Evolutionary conservation across 1,140 invertebrate species (phyloP).

Genomic region (Panagrolaimus sp.): DNA sequence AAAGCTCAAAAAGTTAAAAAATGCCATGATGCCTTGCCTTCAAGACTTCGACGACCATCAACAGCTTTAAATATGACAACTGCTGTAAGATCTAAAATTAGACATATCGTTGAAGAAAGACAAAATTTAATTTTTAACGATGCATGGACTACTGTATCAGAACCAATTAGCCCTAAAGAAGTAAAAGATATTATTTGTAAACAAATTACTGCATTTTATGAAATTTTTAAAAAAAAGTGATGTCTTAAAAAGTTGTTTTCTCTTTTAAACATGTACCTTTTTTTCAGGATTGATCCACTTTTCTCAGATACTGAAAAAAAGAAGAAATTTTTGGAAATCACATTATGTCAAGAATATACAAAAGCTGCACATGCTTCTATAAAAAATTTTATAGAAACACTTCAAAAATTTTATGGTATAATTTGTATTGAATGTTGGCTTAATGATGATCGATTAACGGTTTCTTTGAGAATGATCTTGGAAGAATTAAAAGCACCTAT

Average conservation of each 20-base stretch:
- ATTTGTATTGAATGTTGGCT: conserved; percentile 4
- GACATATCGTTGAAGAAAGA: not conserved
- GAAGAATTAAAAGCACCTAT: conserved; percentile 36
- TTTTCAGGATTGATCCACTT: conserved; percentile 4
- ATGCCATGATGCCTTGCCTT: not conserved
- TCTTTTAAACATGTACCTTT: not conserved
- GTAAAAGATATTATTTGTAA: not conserved
- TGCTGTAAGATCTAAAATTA: not conserved
- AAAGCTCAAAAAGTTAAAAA: not conserved
- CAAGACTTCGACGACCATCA: not conserved
- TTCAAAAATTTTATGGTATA: not conserved
- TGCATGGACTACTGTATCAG: not conserved
- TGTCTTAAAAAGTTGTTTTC: not conserved
- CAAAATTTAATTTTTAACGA: conserved; percentile 7
- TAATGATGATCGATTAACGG: conserved; percentile 20
- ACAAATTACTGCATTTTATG: not conserved
- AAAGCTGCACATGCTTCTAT: conserved; percentile 4
- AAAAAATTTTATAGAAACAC: not conserved
- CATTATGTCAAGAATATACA: not conserved
- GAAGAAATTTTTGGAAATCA: conserved; percentile 7
- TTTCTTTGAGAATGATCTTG: conserved; percentile 30
- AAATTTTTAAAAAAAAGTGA: not conserved
- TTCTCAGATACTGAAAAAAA: not conserved
- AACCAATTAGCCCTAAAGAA: not conserved
- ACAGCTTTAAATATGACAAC: not conserved